Base-by-base conservation (phyloP, 2,113 vertebrate genomes). In the Rissa tridactyla region DNA sequence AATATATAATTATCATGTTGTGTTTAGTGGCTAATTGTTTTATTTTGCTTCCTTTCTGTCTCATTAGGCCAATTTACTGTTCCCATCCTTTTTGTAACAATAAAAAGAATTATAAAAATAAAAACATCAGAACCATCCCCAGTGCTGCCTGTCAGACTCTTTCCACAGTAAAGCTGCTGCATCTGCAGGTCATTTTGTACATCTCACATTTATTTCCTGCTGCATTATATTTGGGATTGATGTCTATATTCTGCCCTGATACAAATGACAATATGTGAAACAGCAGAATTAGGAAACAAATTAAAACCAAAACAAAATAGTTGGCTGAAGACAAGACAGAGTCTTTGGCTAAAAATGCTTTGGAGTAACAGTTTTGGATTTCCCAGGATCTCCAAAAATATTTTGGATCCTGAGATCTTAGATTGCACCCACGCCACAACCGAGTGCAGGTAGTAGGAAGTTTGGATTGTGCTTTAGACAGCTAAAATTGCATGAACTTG, bases 31-130 rank as follows among this genome's bases (percentile, higher is more conserved):
- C 20, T 75, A 86, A 93, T 90, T 92, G 61, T 51, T 91, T 90
- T 90, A 73, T 88, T 94, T 93, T 64, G 15, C 10, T 78, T 86
- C 36, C 15, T 88, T 96, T 94, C 82, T 81, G 72, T 92, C 79
- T 96, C 86, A 75, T 92, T 93, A 88, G 44, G 40, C 42, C 9
- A 86, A 75, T 82, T 64, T 93, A 78, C 77, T 76, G 20, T 71
- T 83, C 55, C 34, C 8, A 86, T 32, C 7, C 9, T 55, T 51
- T 93, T 46, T 71, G 20, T 36, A 79, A 40, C 76, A 82, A 40
- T 64, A 83, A 81, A 81, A 79, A 36, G 17, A 72, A 61, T 49
- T 4, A 49, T 40, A 81, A 65, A 61, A 90, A 88, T 69, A 90
- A 29, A 34, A 84, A 16, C 27, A 60, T 68, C 66, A 78, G 55